Base-by-base conservation (phyloP, 2,888 invertebrate genomes). In the Ischnura elegans region DNA sequence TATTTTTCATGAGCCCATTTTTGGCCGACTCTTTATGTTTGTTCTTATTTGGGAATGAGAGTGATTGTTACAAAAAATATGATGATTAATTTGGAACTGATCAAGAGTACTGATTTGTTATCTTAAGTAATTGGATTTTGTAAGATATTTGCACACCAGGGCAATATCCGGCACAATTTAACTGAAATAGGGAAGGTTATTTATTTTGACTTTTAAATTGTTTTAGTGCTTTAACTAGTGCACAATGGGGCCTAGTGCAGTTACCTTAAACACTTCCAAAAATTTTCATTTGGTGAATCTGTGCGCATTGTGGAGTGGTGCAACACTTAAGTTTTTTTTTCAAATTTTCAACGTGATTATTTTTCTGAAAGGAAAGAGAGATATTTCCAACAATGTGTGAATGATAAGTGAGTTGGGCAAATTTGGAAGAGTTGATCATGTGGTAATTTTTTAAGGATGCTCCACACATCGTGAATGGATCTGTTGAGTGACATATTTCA, bases 101-200 rank as follows among this genome's bases (percentile, higher is more conserved):
- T 51, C 43, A 86, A 90, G 25, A 61, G 55, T 43, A 90, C 61
- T 61, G 90, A 61, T 90, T 90, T 90, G 90, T 61, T 90, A 90
- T 90, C 42, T 90, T 90, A 90, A 43, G 90, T 66, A 90, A 55
- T 90, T 90, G 90, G 90, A 90, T 90, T 61, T 90, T 61, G 90
- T 90, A 90, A 90, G 90, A 90, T 86, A 86, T 61, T 90, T 90
- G 90, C 90, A 61, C 90, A 90, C 90, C 61, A 90, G 90, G 90
- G 90, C 90, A 90, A 90, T 90, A 90, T 90, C 90, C 55, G 90
- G 90, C 90, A 90, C 90, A 90, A 90, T 90, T 66, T 90, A 90
- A 61, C 61, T 55, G 61, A 61, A 90, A 42, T 90, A 90, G 90
- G 90, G 43, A 90, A 90, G 90, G 61, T 90, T 90, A 55, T 90